phyloP scores from a whole-genome alignment of 64 coral and sea anemone genomes.

The Pocillopora verrucosa region DNA sequence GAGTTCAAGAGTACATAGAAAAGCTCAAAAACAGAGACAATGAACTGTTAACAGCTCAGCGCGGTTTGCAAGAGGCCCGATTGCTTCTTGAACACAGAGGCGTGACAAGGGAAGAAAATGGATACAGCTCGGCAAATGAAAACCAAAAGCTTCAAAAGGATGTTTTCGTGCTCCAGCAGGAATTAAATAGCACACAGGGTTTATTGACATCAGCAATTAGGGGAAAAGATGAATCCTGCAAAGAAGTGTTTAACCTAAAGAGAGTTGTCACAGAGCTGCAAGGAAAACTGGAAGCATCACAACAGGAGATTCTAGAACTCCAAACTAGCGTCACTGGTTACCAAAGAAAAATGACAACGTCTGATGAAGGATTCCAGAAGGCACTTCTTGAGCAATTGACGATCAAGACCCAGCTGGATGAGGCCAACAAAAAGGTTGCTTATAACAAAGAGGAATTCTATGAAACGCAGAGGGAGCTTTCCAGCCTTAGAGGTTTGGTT shows the following conservation, averaged over 20 bases:
- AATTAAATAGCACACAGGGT: constrained; percentile 15
- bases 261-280: constrained; percentile 23
- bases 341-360: constrained; percentile 1
- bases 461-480: neutral
- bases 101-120: constrained; percentile 11
- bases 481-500: neutral
- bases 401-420: neutral
- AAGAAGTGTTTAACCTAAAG: constrained; percentile 32
- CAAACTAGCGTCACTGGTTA: neutral
- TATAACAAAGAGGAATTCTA: neutral
- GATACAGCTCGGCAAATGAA: constrained; percentile 19
- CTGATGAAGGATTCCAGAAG: neutral
- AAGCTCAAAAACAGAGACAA: constrained; percentile 43
- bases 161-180: constrained; percentile 25
- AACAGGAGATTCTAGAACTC: neutral
- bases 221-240: constrained; percentile 46
- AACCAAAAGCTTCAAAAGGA: constrained; percentile 62
- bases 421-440: neutral
- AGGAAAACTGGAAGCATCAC: constrained; percentile 6
- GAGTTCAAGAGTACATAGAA: constrained; percentile 37
- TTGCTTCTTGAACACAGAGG: constrained; percentile 73
- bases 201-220: constrained; percentile 28
- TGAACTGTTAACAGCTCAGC: constrained; percentile 17
- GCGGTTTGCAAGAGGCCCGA: constrained; percentile 51
- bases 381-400: neutral